Percentiles rank a stretch among this genome's conserved stretches.
phyloP scores from a whole-genome alignment of 2,888 invertebrate species.

The Trachelus stipa region DNA sequence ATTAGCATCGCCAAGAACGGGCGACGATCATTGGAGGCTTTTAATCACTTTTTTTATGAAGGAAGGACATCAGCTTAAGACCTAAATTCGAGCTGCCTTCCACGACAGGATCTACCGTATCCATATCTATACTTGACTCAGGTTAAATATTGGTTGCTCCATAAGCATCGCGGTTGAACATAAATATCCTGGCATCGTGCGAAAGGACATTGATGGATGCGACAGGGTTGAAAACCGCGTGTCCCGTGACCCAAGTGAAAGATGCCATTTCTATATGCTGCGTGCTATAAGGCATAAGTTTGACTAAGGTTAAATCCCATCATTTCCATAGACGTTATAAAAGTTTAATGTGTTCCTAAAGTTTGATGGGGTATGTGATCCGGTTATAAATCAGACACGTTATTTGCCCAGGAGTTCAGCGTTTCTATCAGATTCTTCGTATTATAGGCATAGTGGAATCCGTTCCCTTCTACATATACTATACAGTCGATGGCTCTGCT shows the following conservation, averaged over 20 bases:
- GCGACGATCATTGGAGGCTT: too few species aligned
- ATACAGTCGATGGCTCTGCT: neutral
- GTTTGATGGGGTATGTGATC: constrained; percentile 57
- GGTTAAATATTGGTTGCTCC: neutral
- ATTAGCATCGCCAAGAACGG: too few species aligned
- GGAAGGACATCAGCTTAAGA: neutral
- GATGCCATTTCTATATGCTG: neutral
- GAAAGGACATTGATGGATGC: constrained; percentile 13
- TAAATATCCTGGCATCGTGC: constrained; percentile 15
- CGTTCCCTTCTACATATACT: neutral
- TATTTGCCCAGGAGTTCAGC: constrained; percentile 33
- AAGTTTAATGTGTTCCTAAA: constrained; percentile 56
- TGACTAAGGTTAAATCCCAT: constrained; percentile 25
- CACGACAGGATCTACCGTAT: neutral
- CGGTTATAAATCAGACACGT: constrained; percentile 55
- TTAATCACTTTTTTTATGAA: too few species aligned
- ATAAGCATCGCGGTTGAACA: neutral
- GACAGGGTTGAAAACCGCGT: constrained; percentile 9
- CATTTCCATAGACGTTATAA: constrained; percentile 48
- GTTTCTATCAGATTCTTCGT: neutral
- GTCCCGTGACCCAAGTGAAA: neutral
- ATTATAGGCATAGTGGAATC: neutral
- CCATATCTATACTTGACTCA: neutral
- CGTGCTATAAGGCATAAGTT: neutral
- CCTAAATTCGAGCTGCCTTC: neutral